A percentile compares a stretch with the other conserved stretches of the same genome.
These are phyloP conservation scores for Temnothorax nylanderi DNA, from an alignment of 1,140 invertebrate genomes.

Conservation along the genomic window DNA sequence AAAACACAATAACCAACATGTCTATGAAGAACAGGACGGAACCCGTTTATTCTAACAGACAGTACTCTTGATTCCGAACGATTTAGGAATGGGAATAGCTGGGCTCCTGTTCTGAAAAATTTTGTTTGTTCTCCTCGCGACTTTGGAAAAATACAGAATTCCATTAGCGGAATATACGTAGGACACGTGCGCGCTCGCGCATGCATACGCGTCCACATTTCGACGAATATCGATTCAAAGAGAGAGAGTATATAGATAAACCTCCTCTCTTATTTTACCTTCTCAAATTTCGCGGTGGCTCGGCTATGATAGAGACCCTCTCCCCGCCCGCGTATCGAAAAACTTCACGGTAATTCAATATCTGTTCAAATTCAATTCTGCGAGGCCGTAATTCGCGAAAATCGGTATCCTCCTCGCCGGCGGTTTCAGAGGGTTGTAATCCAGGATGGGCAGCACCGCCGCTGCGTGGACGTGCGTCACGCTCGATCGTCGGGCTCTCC, in stretches of 20 bases:
- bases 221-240: constrained; percentile 22
- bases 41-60: constrained; percentile 36
- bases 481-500: neutral
- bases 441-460: constrained; percentile 40
- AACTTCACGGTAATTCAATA: constrained; percentile 50
- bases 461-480: neutral
- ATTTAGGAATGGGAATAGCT: constrained; percentile 29
- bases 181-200: neutral
- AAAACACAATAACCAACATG: constrained; percentile 56
- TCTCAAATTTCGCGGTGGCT: constrained; percentile 22
- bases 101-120: constrained; percentile 6
- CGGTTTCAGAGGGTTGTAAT: constrained; percentile 63
- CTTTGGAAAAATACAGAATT: neutral
- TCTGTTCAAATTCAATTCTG: constrained; percentile 64
- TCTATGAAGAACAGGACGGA: constrained; percentile 37
- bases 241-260: neutral
- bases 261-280: constrained; percentile 26
- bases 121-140: neutral
- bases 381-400: constrained; percentile 58
- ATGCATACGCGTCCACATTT: neutral
- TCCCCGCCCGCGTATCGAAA: neutral
- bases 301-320: neutral
- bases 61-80: constrained; percentile 1
- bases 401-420: constrained; percentile 49
- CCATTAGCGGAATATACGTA: constrained; percentile 1